phyloP scores from a whole-genome alignment of 2,888 invertebrate genomes.

The Amiota minor region DNA sequence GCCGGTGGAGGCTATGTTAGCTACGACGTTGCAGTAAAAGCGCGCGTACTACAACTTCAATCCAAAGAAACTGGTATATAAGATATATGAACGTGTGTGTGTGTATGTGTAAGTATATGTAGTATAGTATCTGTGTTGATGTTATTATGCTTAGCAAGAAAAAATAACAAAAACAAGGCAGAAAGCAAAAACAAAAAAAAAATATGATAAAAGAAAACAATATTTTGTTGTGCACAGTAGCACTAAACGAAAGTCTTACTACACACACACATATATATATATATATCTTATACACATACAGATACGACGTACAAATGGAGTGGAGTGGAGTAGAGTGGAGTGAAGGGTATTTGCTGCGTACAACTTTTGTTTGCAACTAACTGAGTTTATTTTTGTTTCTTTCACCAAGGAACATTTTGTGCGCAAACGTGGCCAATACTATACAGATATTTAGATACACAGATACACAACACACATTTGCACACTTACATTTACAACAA shows the following conservation, averaged over 20 bases:
- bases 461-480: background rate
- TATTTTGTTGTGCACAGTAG: slow-evolving; percentile 15
- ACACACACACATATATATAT: too few species aligned
- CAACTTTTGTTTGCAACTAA: slow-evolving; percentile 1
- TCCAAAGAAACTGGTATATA: slow-evolving; percentile 7
- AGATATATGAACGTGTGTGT: background rate
- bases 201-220: slow-evolving; percentile 59
- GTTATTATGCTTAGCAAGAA: background rate
- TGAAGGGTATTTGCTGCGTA: background rate
- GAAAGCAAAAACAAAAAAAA: slow-evolving; percentile 38
- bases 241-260: slow-evolving; percentile 14
- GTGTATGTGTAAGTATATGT: background rate
- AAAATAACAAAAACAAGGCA: slow-evolving; percentile 8
- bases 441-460: background rate
- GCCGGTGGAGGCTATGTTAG: background rate
- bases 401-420: background rate
- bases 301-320: too few species aligned
- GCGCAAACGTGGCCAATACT: background rate
- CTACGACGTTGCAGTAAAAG: slow-evolving; percentile 18
- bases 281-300: too few species aligned
- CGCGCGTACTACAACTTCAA: slow-evolving; percentile 16
- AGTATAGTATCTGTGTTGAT: background rate
- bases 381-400: too few species aligned
- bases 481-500: background rate
- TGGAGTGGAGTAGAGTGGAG: background rate